Evolutionary conservation across 2,113 vertebrate genomes (phyloP), one percentile per base, ranked within the genome.

Genomic region (Taurulus bubalis): DNA sequence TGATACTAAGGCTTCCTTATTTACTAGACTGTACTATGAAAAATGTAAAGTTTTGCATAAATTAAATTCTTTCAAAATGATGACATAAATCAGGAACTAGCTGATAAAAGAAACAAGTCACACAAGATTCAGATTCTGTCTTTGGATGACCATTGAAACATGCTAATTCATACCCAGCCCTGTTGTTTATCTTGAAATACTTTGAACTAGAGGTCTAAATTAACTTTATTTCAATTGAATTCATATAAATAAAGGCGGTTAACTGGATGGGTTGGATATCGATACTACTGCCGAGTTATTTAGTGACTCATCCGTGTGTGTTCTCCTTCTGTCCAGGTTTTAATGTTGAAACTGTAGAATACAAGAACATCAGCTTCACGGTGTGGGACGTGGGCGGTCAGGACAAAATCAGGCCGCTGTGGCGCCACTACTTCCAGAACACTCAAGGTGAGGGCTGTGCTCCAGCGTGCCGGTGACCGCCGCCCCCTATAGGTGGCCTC

Each of bases 321-420:
- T 79, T 1, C 1, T 71, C 16, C 51, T 30, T 76, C 58, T 80
- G 22, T 49, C 2, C 94, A 99, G 98, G 97, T 63, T 99, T 99
- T 94, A 99, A 99, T 0, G 98, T 99, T 86, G 98, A 99, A 91
- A 99, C 98, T 0, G 97, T 99, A 92, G 98, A 99, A 83, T 99
- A 99, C 94, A 99, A 98, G 96, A 99, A 99, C 93, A 99, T 99
- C 95, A 99, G 98, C 94, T 99, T 99, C 93, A 99, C 98, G 10
- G 98, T 99, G 71, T 99, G 98, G 98, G 98, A 99, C 0, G 98
- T 99, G 67, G 98, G 98, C 68, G 98, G 98, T 93, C 98, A 99
- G 94, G 98, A 99, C 93, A 99, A 99, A 94, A 99, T 99, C 94
- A 96, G 98, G 69, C 98, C 98, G 63, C 96, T 99, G 88, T 99